These are phyloP conservation scores for Mesoligia furuncula DNA, from an alignment of 2,888 invertebrate genomes.

Conservation along the genomic window DNA sequence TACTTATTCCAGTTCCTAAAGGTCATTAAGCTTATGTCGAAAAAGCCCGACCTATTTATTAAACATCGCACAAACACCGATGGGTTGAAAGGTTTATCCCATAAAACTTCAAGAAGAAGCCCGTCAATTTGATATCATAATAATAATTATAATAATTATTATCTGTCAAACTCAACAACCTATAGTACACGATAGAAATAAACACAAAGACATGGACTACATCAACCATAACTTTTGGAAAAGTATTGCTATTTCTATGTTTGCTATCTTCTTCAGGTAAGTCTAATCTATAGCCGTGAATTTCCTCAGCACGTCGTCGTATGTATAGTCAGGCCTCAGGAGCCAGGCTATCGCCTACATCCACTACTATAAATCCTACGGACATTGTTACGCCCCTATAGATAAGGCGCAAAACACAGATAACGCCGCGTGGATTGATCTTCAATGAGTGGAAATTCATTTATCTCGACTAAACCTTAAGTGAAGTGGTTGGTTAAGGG, in stretches of 20 bases:
- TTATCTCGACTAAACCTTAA: constrained; percentile 83
- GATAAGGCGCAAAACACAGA: constrained; percentile 87
- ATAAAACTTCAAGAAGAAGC: background rate
- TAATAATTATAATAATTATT: background rate
- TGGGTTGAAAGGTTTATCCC: background rate
- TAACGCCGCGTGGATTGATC: constrained; percentile 87
- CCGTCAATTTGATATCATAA: background rate
- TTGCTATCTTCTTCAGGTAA: constrained; percentile 46
- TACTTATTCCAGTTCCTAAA: background rate
- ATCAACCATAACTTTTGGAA: constrained; percentile 1
- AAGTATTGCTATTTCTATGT: constrained; percentile 32
- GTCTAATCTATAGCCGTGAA: constrained; percentile 39
- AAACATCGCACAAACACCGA: background rate
- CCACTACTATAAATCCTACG: constrained; percentile 77
- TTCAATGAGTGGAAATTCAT: constrained; percentile 89
- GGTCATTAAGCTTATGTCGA: background rate
- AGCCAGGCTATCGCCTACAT: constrained; percentile 54
- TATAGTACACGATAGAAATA: background rate
- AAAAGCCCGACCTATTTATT: background rate
- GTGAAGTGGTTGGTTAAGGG: constrained; percentile 35
- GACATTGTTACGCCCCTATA: constrained; percentile 78
- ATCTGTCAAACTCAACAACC: background rate
- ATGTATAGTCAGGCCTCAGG: constrained; percentile 38
- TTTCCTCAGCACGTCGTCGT: constrained; percentile 51
- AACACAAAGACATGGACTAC: background rate